Conservation (phyloP, 2,797 vertebrate species). For the Percopsis omiscomaycus region DNA sequence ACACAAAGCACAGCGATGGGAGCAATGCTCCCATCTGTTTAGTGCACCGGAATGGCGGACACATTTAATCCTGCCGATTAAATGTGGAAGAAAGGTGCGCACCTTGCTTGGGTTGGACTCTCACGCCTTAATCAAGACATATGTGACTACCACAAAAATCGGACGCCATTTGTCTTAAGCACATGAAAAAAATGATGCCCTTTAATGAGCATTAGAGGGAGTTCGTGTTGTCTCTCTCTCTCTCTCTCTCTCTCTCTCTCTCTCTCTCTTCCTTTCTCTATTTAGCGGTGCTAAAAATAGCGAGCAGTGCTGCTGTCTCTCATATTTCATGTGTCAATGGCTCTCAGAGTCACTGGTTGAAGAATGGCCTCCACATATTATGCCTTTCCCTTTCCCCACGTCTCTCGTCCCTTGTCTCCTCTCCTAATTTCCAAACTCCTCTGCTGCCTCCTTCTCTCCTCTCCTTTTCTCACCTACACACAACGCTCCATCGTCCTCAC, state of each 20-base stretch:
- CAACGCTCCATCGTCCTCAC: neutral
- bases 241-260: conserved; percentile 43
- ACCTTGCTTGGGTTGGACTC: conserved; percentile 4
- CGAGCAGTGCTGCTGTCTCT: conserved; percentile 72
- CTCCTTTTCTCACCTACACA: neutral
- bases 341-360: conserved; percentile 66
- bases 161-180: conserved; percentile 42
- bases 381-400: neutral
- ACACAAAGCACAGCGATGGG: too few species aligned
- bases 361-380: conserved; percentile 60
- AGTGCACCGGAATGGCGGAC: too few species aligned
- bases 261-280: conserved; percentile 35
- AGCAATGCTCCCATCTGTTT: too few species aligned
- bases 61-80: too few species aligned
- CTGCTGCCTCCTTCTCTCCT: conserved; percentile 2
- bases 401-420: conserved; percentile 7
- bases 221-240: conserved; percentile 12
- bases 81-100: neutral
- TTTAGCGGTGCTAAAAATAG: conserved; percentile 75
- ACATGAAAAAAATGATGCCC: conserved; percentile 57
- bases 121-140: conserved; percentile 16
- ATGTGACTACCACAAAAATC: conserved; percentile 28
- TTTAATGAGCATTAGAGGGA: conserved; percentile 55
- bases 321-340: conserved; percentile 82
- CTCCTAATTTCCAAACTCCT: conserved; percentile 11